Conservation (phyloP, 2,888 invertebrate species). For the Nymphalis c-album region DNA sequence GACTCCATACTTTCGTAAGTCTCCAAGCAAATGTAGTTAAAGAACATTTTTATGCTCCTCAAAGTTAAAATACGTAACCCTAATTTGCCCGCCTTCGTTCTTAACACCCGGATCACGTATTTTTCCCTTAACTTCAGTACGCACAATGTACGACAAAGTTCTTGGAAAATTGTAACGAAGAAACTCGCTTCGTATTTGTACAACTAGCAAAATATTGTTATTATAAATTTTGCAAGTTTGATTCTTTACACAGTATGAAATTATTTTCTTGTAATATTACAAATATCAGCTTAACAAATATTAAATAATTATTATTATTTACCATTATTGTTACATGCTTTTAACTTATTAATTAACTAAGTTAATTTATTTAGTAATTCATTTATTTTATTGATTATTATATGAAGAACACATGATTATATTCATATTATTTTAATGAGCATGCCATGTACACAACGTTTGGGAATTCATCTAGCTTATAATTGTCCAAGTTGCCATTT, state of each 20-base stretch:
- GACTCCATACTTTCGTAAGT: conserved; percentile 8
- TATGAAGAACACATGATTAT: too few relatives aligned
- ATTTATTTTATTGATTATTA: too few relatives aligned
- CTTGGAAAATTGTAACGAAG: conserved; percentile 46
- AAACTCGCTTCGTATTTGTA: conserved; percentile 37
- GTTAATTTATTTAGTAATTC: too few relatives aligned
- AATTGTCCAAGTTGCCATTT: too few relatives aligned
- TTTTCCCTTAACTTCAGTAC: conserved; percentile 48
- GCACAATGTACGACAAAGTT: conserved; percentile 45
- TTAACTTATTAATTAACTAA: too few relatives aligned
- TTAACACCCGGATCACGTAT: conserved; percentile 49
- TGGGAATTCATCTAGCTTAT: too few relatives aligned
- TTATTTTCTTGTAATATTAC: background rate
- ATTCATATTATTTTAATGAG: too few relatives aligned
- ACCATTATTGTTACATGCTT: too few relatives aligned
- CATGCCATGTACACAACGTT: too few relatives aligned
- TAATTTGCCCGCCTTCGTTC: conserved; percentile 46
- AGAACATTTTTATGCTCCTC: conserved; percentile 22
- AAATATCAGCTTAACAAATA: background rate
- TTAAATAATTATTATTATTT: too few relatives aligned
- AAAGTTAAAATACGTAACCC: conserved; percentile 43
- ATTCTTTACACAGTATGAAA: conserved; percentile 4
- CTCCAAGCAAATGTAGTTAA: conserved; percentile 7
- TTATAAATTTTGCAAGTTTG: conserved; percentile 33
- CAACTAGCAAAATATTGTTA: conserved; percentile 39